Evolutionary conservation across 2,113 vertebrate genomes (phyloP).

Genomic region (Salvator merianae): DNA sequence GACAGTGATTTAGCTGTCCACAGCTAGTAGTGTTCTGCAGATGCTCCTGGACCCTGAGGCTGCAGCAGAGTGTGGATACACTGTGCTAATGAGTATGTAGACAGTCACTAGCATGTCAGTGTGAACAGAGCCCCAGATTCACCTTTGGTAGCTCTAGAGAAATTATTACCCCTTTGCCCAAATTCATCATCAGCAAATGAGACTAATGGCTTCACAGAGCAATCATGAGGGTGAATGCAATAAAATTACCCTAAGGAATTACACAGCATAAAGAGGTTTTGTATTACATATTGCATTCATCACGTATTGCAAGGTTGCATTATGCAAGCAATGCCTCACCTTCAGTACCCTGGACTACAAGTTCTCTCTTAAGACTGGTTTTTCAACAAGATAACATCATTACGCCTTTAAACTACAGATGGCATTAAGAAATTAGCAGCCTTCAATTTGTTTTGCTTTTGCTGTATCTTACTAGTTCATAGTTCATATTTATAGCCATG

Average conservation of each 20-base stretch:
- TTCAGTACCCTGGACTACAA: not conserved
- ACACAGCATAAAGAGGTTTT: not conserved
- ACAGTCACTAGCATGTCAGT: no score
- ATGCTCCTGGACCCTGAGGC: no score
- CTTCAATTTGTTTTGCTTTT: not conserved
- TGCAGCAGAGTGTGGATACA: no score
- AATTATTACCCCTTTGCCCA: not conserved
- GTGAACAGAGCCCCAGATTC: not conserved
- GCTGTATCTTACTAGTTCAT: not conserved
- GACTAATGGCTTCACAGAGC: not conserved
- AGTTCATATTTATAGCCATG: not conserved
- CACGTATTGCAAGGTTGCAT: not conserved
- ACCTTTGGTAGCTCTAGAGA: not conserved
- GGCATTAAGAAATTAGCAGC: not conserved
- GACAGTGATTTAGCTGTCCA: no score
- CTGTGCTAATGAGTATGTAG: no score
- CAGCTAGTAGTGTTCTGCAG: no score
- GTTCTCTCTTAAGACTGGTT: not conserved
- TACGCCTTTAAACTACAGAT: not conserved
- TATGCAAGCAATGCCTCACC: not conserved
- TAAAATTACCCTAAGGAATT: not conserved
- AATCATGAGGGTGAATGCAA: not conserved
- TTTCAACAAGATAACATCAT: no score
- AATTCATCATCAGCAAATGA: not conserved
- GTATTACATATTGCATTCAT: not conserved